These are phyloP conservation scores for Hyperoplus lanceolatus DNA, from an alignment of 2,797 vertebrate species.

Conservation along the genomic window DNA sequence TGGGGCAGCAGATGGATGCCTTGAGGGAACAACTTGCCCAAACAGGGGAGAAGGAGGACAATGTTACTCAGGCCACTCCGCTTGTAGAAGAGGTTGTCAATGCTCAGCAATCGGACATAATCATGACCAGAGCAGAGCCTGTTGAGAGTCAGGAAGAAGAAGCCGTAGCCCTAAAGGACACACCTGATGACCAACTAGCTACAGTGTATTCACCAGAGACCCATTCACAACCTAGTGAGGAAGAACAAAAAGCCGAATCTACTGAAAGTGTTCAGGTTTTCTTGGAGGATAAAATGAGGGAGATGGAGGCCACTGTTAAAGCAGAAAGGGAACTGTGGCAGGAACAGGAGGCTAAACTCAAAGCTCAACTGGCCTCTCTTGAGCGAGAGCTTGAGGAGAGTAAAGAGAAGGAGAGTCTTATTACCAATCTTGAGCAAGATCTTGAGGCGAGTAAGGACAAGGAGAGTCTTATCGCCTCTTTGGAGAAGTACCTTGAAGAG, in stretches of 20 bases:
- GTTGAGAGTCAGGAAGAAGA: constrained; percentile 39
- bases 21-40: constrained; percentile 81
- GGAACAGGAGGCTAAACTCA: constrained; percentile 52
- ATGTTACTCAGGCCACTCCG: constrained; percentile 3
- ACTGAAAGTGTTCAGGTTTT: constrained; percentile 27
- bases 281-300: constrained; percentile 69
- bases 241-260: constrained; percentile 50
- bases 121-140: constrained; percentile 51
- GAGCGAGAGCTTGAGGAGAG: constrained; percentile 80
- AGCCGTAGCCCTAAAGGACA: constrained; percentile 7
- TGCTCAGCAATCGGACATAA: constrained; percentile 55
- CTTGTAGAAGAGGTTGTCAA: constrained; percentile 66
- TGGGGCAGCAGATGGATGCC: constrained; percentile 82
- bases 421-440: constrained; percentile 75
- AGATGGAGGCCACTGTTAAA: constrained; percentile 65
- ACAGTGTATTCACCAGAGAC: constrained; percentile 42
- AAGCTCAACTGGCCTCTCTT: constrained; percentile 79
- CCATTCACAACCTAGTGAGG: constrained; percentile 27
- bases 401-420: constrained; percentile 78
- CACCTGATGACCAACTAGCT: constrained; percentile 18
- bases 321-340: constrained; percentile 61
- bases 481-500: constrained; percentile 80
- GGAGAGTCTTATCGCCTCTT: constrained; percentile 70
- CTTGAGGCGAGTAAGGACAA: constrained; percentile 80
- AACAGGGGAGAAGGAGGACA: constrained; percentile 38